A percentile compares a stretch with the other conserved stretches of the same genome.
phyloP scores from a whole-genome alignment of 2,113 vertebrate genomes.

The Sialia sialis region DNA sequence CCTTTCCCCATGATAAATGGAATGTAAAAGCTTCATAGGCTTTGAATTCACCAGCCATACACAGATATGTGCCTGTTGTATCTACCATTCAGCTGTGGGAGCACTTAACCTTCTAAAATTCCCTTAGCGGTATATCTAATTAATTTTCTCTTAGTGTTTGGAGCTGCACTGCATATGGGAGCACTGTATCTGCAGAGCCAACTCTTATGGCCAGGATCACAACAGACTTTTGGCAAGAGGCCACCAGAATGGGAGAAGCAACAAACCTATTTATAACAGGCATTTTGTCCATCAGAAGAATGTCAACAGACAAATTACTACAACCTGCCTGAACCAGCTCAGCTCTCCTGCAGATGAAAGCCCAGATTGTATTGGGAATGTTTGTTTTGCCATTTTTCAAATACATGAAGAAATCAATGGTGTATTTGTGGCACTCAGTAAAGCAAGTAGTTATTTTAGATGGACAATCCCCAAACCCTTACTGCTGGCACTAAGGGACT shows the following conservation, averaged over 20 bases:
- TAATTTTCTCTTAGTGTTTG: neutral
- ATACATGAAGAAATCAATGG: conserved; percentile 13
- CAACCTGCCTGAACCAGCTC: conserved; percentile 34
- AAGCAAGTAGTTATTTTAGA: conserved; percentile 15
- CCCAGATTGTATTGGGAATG: neutral
- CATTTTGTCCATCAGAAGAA: conserved; percentile 42
- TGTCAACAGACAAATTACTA: conserved; percentile 34
- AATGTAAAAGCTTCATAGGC: neutral
- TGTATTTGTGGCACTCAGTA: conserved; percentile 13
- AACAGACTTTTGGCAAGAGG: neutral
- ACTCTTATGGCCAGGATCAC: neutral
- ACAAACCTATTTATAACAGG: conserved; percentile 6
- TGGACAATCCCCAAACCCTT: neutral
- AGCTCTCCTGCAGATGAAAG: conserved; percentile 4
- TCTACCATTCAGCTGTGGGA: neutral
- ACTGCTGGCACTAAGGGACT: neutral
- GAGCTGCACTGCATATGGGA: neutral
- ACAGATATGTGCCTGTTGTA: neutral
- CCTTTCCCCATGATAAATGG: neutral
- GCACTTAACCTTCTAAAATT: neutral
- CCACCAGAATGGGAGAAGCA: neutral
- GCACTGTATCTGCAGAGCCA: neutral
- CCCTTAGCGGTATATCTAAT: neutral
- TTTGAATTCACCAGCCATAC: neutral
- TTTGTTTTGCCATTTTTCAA: conserved; percentile 45